A percentile compares a stretch with the other conserved stretches of the same genome.
Conservation (phyloP, 2,113 vertebrate species). For the Ondatra zibethicus region DNA sequence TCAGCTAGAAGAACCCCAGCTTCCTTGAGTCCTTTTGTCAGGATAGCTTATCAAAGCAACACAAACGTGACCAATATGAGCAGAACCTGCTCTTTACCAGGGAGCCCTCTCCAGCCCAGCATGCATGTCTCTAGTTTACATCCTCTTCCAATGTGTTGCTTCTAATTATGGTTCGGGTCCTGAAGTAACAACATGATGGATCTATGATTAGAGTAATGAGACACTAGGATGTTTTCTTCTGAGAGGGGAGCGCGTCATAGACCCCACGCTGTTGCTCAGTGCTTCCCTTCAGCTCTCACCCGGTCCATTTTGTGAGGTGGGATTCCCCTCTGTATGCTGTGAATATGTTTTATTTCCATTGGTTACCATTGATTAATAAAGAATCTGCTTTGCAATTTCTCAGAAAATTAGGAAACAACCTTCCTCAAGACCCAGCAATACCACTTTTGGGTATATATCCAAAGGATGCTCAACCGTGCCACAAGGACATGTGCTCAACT, state of each 20-base stretch:
- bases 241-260: background rate
- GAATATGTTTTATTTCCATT: too few relatives aligned
- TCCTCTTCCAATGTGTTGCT: background rate
- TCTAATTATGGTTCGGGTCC: background rate
- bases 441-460: too few relatives aligned
- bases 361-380: too few relatives aligned
- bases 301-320: background rate
- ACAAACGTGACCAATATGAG: background rate
- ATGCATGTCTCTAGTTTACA: background rate
- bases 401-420: too few relatives aligned
- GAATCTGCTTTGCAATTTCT: too few relatives aligned
- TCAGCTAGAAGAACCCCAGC: background rate
- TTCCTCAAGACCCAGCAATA: too few relatives aligned
- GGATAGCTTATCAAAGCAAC: too few relatives aligned
- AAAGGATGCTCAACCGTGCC: too few relatives aligned
- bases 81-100: background rate
- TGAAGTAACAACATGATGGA: background rate
- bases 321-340: too few relatives aligned
- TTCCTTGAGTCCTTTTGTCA: background rate
- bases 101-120: background rate
- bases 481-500: too few relatives aligned
- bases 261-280: background rate
- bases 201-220: background rate
- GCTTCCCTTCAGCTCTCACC: background rate
- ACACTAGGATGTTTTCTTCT: background rate